These are phyloP conservation scores for Sphaerodactylus townsendi DNA, from an alignment of 2,113 vertebrate genomes.

Conservation along the genomic window DNA sequence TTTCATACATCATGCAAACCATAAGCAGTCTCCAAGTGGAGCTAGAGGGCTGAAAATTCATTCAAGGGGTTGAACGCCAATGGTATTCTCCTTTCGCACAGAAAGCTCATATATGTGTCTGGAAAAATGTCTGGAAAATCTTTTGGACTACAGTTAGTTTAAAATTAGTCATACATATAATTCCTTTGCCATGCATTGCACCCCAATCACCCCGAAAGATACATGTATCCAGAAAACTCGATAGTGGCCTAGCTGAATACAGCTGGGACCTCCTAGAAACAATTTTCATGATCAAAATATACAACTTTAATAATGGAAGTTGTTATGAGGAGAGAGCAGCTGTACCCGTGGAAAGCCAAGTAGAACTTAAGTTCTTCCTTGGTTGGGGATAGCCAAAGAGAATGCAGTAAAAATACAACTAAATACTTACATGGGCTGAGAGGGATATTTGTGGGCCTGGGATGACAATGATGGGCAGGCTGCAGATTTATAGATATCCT, in stretches of 20 bases:
- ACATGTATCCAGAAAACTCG: not conserved
- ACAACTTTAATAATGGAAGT: not conserved
- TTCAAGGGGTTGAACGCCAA: not conserved
- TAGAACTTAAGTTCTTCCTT: not conserved
- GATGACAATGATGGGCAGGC: fast-evolving
- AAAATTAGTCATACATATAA: not conserved
- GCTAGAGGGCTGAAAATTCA: not conserved
- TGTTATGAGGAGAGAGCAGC: not conserved
- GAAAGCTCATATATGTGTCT: not conserved
- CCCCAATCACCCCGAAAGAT: not conserved
- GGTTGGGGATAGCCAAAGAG: too few species aligned
- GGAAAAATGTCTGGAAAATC: not conserved
- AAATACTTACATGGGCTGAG: conserved; percentile 46
- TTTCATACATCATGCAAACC: not conserved
- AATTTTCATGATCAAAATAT: not conserved
- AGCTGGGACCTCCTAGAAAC: not conserved
- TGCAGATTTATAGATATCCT: not conserved
- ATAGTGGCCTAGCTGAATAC: not conserved
- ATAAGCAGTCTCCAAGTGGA: not conserved
- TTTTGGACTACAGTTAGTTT: not conserved
- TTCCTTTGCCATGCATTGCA: not conserved
- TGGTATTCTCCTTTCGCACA: too few species aligned
- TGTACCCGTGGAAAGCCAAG: not conserved
- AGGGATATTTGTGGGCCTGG: fast-evolving
- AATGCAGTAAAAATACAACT: not conserved